Base-by-base conservation (phyloP, 2,888 invertebrate genomes). In the Hypsopygia costalis region DNA sequence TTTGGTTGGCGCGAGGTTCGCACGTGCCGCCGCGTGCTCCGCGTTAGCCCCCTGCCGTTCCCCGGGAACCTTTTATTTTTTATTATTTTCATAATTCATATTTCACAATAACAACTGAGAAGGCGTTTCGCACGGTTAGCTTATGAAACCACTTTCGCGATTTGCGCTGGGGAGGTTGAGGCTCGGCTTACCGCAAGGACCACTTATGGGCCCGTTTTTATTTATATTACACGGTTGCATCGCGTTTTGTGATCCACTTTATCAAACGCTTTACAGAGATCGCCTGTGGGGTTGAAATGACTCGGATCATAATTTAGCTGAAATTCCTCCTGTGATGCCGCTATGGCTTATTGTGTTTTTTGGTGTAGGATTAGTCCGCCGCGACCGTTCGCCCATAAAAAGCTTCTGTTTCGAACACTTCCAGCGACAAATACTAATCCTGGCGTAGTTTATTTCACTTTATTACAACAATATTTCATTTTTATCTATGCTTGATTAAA, bases 31-130 rank as follows among this genome's bases (percentile, higher is more conserved):
- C 87, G 75, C 88, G 87, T 85, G 88, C 55, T 76, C 29, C 70
- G 74, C 58, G 73, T 86, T 82, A 83, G 69, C 63, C 83, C 81
- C 82, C 85, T 71, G 69, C 69, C 52, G 74, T 61, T 63, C 59
- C 16, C 49, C 48, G 46, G 47, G 60, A 63, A 55, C 75, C 72
- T 64, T 81, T 76, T 77, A 83, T 79, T 87, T 87, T 87, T 87
- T 87, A 88, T 85, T 85, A 87, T 87, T 86, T 88, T 86, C 85
- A 86, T 86, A 86, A 85, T 87, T 88, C 86, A 87, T 78, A 77
- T 82, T 85, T 83, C 83, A 85, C 83, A 82, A 85, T 82, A 86
- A 83, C 82, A 86, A 82, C 78, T 69, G 79, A 69, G 85, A 79
- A 85, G 86, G 85, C 86, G 87, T 86, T 85, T 86, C 86, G 87